Conservation (phyloP, 2,797 vertebrate genomes). For the Linurgus olivaceus region DNA sequence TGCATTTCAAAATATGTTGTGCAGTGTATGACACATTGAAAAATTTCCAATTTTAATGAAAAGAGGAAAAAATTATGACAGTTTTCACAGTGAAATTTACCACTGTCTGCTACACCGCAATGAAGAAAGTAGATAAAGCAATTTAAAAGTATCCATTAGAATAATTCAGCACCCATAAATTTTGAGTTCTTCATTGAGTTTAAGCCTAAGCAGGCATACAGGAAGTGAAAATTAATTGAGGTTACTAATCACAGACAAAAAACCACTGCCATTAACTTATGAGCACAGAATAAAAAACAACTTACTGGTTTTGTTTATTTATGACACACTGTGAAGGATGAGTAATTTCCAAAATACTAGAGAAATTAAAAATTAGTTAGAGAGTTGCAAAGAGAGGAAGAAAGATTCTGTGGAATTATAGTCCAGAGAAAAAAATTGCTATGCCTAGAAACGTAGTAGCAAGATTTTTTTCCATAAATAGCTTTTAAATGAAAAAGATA, state of each 20-base stretch:
- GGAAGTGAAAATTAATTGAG: not conserved
- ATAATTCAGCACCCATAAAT: not conserved
- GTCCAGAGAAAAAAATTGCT: not conserved
- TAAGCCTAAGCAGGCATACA: not conserved
- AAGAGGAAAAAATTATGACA: not conserved
- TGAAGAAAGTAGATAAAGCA: not conserved
- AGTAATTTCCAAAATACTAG: not conserved
- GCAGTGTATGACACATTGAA: not conserved
- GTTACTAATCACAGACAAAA: not conserved
- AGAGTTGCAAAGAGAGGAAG: not conserved
- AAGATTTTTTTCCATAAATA: not conserved
- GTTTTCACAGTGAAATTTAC: not conserved
- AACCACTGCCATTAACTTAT: rapidly evolving
- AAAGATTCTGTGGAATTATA: not conserved
- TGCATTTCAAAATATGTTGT: not conserved
- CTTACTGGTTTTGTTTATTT: not conserved
- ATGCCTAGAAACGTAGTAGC: not conserved
- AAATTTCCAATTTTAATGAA: not conserved
- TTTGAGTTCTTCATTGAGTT: not conserved
- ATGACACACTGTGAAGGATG: not conserved
- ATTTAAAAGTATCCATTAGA: not conserved
- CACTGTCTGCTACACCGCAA: not conserved
- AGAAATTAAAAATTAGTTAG: not conserved
- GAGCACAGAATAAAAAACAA: not conserved
- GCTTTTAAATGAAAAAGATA: not conserved